A percentile compares a stretch with the other conserved stretches of the same genome.
phyloP scores from a whole-genome alignment of 2,113 vertebrate species.

The Orientallactaga bullata region DNA sequence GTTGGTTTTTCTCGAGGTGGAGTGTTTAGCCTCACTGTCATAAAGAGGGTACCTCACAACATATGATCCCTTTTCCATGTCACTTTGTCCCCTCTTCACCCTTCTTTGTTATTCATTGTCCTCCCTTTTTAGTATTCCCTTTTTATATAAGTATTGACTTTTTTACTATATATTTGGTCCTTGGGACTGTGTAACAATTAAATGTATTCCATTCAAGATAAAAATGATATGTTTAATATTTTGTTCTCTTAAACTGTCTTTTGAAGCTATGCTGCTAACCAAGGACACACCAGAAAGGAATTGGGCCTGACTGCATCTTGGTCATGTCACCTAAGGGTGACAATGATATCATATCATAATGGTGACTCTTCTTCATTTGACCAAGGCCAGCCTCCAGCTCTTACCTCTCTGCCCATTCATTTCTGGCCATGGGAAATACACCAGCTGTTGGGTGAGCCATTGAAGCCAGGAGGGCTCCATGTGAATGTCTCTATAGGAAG shows the following conservation, averaged over 20 bases:
- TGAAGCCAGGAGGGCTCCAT: conserved; percentile 36
- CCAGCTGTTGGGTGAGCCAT: conserved; percentile 35
- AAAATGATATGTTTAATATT: conserved; percentile 62
- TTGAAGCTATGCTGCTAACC: conserved; percentile 78
- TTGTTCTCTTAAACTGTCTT: conserved; percentile 73
- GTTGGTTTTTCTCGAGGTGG: neutral
- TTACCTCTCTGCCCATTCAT: conserved; percentile 71
- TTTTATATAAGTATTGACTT: conserved; percentile 71
- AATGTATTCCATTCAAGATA: conserved; percentile 70
- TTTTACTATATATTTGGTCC: conserved; percentile 78
- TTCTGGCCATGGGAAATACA: conserved; percentile 59
- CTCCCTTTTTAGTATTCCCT: conserved; percentile 69
- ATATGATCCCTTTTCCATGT: conserved; percentile 31
- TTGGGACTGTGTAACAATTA: conserved; percentile 70
- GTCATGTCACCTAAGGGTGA: conserved; percentile 50
- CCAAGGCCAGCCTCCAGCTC: conserved; percentile 67
- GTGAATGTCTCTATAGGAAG: conserved; percentile 49
- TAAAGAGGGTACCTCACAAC: conserved; percentile 65
- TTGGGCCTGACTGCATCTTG: conserved; percentile 56
- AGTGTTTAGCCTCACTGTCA: conserved; percentile 31
- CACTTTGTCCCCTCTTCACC: neutral
- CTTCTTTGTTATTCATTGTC: neutral
- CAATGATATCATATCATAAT: conserved; percentile 33
- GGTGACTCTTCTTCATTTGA: conserved; percentile 69
- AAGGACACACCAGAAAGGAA: conserved; percentile 68